Evolutionary conservation across 2,888 invertebrate genomes (phyloP), one percentile per base, ranked within the genome.

Genomic region (Yponomeuta evonymella): DNA sequence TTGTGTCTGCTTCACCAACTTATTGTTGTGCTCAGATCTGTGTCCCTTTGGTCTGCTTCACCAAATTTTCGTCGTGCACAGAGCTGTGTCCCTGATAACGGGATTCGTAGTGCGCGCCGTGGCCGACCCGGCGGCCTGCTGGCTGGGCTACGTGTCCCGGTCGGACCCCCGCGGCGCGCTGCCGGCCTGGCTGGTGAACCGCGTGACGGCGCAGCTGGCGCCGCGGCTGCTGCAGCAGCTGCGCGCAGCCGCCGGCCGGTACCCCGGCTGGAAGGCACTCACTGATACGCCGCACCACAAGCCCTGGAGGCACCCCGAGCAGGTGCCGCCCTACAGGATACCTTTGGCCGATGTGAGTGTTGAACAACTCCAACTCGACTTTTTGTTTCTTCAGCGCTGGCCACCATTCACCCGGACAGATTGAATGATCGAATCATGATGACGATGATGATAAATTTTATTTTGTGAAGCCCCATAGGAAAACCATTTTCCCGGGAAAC

Each of bases 151-250:
- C 84, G 95, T 98, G 51, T 96, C 98, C 1, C 97, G 98, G 79
- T 96, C 97, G 5, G 98, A 98, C 87, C 98, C 98, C 11, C 95
- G 96, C 81, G 98, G 98, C 75, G 95, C 95, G 67, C 90, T 98
- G 72, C 98, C 98, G 1, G 95, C 96, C 9, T 98, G 98, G 98
- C 91, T 97, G 72, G 97, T 98, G 67, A 98, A 98, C 89, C 97
- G 91, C 76, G 92, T 96, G 12, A 97, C 97, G 51, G 96, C 97
- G 74, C 96, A 96, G 79, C 93, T 98, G 78, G 97, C 97, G 0
- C 98, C 98, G 1, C 96, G 96, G 83, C 94, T 97, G 81, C 95
- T 97, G 1, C 95, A 96, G 79, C 95, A 96, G 81, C 88, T 98
- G 72, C 95, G 96, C 75, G 95, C 96, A 76, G 98, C 98, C 0